Conservation (phyloP, 2,113 vertebrate genomes). For the Passer montanus region DNA sequence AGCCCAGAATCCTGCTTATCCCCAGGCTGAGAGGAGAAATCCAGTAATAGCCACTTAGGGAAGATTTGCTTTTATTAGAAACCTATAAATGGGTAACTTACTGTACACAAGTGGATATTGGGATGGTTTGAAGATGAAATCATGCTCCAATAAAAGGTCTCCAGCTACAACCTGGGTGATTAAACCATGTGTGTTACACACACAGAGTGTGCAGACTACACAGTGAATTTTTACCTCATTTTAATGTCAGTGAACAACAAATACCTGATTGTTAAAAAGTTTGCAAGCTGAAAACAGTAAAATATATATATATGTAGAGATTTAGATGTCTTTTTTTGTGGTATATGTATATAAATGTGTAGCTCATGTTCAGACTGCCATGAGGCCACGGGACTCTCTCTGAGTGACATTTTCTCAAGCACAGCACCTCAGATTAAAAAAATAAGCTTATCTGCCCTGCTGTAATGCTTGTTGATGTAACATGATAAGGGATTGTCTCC, state of each 20-base stretch:
- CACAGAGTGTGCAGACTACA: not conserved
- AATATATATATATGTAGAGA: fast-evolving
- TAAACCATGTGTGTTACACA: not conserved
- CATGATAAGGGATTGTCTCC: fast-evolving
- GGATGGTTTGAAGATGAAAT: constrained; percentile 58
- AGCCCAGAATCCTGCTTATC: constrained; percentile 43
- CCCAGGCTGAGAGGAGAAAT: constrained; percentile 46
- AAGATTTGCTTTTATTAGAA: constrained; percentile 67
- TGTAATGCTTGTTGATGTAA: not conserved
- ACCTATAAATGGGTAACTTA: constrained; percentile 39
- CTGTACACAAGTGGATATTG: constrained; percentile 17
- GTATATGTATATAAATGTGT: fast-evolving
- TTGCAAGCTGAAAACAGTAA: not conserved
- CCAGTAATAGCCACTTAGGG: constrained; percentile 56
- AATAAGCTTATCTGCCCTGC: not conserved
- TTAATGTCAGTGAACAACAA: not conserved
- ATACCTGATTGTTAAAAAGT: not conserved
- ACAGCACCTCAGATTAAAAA: not conserved
- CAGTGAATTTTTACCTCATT: not conserved
- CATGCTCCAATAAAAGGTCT: not conserved
- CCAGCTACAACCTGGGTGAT: not conserved
- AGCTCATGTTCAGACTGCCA: not conserved
- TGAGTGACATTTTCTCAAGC: not conserved
- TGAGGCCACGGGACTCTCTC: not conserved
- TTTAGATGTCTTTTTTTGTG: too few relatives aligned